A percentile compares a stretch with the other conserved stretches of the same genome.
phyloP scores from a whole-genome alignment of 1,140 invertebrate genomes.

The Charaxes varanes region DNA sequence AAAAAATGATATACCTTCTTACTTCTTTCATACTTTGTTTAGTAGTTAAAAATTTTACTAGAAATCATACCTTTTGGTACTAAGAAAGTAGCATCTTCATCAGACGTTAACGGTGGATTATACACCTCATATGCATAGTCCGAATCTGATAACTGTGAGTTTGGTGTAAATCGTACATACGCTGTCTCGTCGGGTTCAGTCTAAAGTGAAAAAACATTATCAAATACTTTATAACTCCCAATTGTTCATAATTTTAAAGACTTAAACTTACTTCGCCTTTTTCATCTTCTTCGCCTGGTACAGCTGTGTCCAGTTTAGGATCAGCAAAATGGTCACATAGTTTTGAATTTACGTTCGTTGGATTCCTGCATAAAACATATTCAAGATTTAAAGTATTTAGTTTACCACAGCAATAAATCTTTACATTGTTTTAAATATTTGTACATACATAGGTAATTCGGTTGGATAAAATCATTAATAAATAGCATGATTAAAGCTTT shows the following conservation, averaged over 20 bases:
- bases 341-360: constrained; percentile 45
- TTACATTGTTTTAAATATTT: too few relatives aligned
- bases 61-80: constrained; percentile 47
- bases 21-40: not conserved
- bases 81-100: constrained; percentile 43
- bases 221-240: not conserved
- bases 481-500: too few relatives aligned
- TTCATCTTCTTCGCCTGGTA: constrained; percentile 25
- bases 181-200: constrained; percentile 81
- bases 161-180: constrained; percentile 86
- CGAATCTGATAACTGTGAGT: constrained; percentile 77
- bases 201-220: constrained; percentile 33
- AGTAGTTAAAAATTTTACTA: not conserved
- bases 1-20: too few relatives aligned
- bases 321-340: constrained; percentile 60
- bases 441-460: too few relatives aligned
- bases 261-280: constrained; percentile 33
- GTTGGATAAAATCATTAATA: too few relatives aligned
- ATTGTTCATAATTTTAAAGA: not conserved
- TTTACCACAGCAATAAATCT: too few relatives aligned
- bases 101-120: constrained; percentile 75
- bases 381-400: too few relatives aligned
- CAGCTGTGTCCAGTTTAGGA: constrained; percentile 40
- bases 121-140: constrained; percentile 87
- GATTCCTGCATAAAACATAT: constrained; percentile 37